Conservation (phyloP, 1,140 invertebrate genomes). For the Zaprionus capensis region DNA sequence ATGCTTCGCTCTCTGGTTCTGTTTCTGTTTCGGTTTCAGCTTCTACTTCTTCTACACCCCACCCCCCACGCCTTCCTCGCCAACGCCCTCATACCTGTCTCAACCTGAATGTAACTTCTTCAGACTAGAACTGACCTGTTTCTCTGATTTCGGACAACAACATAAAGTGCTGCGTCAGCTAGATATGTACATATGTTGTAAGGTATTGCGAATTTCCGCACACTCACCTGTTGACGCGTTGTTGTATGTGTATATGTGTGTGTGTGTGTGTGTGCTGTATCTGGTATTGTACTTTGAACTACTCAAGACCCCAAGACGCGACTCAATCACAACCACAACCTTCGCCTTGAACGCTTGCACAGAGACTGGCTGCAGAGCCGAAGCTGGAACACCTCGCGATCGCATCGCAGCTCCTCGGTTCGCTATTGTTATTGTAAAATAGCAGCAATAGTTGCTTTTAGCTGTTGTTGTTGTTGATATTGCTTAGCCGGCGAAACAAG, state of each 20-base stretch:
- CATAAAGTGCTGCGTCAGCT: conserved; percentile 39
- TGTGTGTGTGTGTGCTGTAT: conserved; percentile 9
- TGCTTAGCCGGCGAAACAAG: conserved; percentile 63
- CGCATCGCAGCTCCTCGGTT: conserved; percentile 24
- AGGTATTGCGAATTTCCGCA: conserved; percentile 29
- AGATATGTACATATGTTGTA: neutral
- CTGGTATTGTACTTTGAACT: conserved; percentile 69
- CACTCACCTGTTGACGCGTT: conserved; percentile 67
- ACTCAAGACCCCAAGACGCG: conserved; percentile 25
- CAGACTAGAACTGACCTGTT: conserved; percentile 66
- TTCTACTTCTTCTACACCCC: conserved; percentile 38
- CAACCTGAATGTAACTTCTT: conserved; percentile 52
- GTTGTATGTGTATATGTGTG: neutral
- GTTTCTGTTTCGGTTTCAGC: conserved; percentile 55
- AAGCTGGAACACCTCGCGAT: conserved; percentile 58
- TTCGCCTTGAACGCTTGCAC: conserved; percentile 81
- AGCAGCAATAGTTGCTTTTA: conserved; percentile 39
- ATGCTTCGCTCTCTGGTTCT: conserved; percentile 36
- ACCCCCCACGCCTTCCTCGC: neutral
- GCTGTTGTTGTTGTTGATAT: conserved; percentile 12
- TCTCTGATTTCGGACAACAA: conserved; percentile 22
- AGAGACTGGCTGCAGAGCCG: conserved; percentile 65
- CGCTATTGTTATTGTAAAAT: conserved; percentile 53
- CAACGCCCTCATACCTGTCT: conserved; percentile 34
- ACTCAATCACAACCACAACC: conserved; percentile 76